These are phyloP conservation scores for Drosophila niveifrons DNA, from an alignment of 2,888 invertebrate species.

Conservation along the genomic window DNA sequence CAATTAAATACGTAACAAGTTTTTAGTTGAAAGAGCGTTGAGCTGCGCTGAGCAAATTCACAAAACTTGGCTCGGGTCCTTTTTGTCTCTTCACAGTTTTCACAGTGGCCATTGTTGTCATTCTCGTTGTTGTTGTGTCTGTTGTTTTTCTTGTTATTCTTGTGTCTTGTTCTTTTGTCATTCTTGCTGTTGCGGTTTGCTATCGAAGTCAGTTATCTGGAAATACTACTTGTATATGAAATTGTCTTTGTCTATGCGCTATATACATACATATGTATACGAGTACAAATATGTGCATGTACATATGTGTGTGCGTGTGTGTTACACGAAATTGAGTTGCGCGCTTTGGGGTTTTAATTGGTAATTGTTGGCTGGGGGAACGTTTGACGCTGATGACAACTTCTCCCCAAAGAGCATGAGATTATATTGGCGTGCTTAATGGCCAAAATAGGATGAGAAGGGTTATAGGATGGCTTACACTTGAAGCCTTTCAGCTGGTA, in stretches of 20 bases:
- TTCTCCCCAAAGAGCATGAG: slow-evolving; percentile 36
- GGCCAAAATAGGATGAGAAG: slow-evolving; percentile 22
- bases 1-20: slow-evolving; percentile 82
- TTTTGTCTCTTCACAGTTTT: slow-evolving; percentile 44
- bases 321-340: slow-evolving; percentile 75
- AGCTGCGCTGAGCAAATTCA: slow-evolving; percentile 55
- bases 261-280: slow-evolving; percentile 6
- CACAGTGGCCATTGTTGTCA: slow-evolving; percentile 57
- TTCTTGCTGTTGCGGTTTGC: slow-evolving; percentile 49
- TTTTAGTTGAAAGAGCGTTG: slow-evolving; percentile 77
- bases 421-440: slow-evolving; percentile 62
- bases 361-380: slow-evolving; percentile 74
- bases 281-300: slow-evolving; percentile 5
- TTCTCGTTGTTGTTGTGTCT: slow-evolving; percentile 36
- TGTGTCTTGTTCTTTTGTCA: slow-evolving; percentile 44
- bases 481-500: slow-evolving; percentile 16
- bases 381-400: slow-evolving; percentile 67
- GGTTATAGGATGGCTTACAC: slow-evolving; percentile 17
- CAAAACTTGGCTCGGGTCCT: slow-evolving; percentile 47
- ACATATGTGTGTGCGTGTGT: slow-evolving; percentile 27
- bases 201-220: slow-evolving; percentile 64
- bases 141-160: slow-evolving; percentile 38
- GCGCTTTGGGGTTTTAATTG: slow-evolving; percentile 80
- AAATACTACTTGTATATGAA: slow-evolving; percentile 59
- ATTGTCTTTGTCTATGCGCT: slow-evolving; percentile 43